phyloP scores from a whole-genome alignment of 2,888 invertebrate genomes.

The Megastigmus dorsalis region DNA sequence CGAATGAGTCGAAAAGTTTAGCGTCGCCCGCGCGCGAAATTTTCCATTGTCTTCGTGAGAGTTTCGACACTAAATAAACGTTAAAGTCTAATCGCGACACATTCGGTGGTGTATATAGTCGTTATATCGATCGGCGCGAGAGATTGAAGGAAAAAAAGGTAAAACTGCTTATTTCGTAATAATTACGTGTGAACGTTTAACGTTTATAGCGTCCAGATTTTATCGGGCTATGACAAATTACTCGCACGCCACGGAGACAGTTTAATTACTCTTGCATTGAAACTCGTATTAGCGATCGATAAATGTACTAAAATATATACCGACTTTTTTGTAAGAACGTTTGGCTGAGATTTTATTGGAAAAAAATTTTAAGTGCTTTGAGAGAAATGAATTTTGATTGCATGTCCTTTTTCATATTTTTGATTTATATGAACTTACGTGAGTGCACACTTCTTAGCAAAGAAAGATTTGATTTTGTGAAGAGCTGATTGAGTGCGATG shows the following conservation, averaged over 20 bases:
- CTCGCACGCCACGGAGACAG: slow-evolving; percentile 33
- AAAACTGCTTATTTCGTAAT: slow-evolving; percentile 15
- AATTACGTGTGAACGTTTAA: slow-evolving; percentile 38
- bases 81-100: background rate
- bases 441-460: no score
- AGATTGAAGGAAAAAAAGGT: background rate
- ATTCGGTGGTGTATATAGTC: background rate
- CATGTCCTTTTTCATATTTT: no score
- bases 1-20: background rate
- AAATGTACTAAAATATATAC: slow-evolving; percentile 45
- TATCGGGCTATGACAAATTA: slow-evolving; percentile 49
- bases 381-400: slow-evolving; percentile 25
- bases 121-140: slow-evolving; percentile 6
- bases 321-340: slow-evolving; percentile 17
- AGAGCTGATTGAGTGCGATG: no score
- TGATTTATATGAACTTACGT: no score
- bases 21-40: background rate
- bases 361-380: slow-evolving; percentile 12
- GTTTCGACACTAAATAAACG: background rate
- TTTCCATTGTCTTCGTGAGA: slow-evolving; percentile 2
- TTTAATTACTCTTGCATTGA: slow-evolving; percentile 50
- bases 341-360: slow-evolving; percentile 2
- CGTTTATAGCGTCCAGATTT: slow-evolving; percentile 10
- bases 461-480: no score
- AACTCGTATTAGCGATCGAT: slow-evolving; percentile 49